Base-by-base conservation (phyloP, 1,140 invertebrate species). In the Hyposmocoma kahamanoa region DNA sequence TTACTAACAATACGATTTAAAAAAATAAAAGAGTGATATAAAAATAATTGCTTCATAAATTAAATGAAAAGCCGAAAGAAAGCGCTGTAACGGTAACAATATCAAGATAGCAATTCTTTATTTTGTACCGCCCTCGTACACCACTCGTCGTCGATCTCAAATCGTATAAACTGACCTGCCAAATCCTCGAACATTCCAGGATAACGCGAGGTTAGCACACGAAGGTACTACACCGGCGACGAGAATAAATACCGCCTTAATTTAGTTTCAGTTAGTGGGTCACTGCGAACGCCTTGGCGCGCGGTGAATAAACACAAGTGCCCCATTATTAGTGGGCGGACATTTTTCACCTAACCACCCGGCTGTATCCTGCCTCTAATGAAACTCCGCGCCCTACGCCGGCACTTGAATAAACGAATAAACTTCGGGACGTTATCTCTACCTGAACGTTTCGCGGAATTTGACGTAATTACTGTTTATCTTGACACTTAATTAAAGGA, bases 251-350 rank as follows among this genome's bases (percentile, higher is more conserved):
- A 36, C 32, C 15, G 8, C 15, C 32, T n/a, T 36, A 36, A 50
- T 50, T 50, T 51, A 56, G 38, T 56, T 48, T 51, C 54, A 51
- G 39, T 50, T 48, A 47, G 32, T 18, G n/a, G n/a, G n/a, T n/a
- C n/a, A n/a, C 15, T 36, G 10, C 28, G 28, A 36, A 17, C 15
- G 32, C 32, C 10, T 22, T 17, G 51, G 38, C 51, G 42, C 46
- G 54, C 22, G 28, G 42, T 28, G 45, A 45, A 34, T 50, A 47
- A 52, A 42, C 46, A 48, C 30, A 39, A 48, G 47, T 42, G 45
- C n/a, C 15, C 18, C 22, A 46, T 48, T 48, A 48, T 53, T 48
- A 53, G 39, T 48, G 45, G 42, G 13, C 22, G 22, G 32, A 18
- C 30, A 48, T 48, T 48, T 48, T 38, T 43, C 21, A 36, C 30